Evolutionary conservation across 23 tunicate genomes (phyloP).

Genomic region (Phallusia fumigata): DNA sequence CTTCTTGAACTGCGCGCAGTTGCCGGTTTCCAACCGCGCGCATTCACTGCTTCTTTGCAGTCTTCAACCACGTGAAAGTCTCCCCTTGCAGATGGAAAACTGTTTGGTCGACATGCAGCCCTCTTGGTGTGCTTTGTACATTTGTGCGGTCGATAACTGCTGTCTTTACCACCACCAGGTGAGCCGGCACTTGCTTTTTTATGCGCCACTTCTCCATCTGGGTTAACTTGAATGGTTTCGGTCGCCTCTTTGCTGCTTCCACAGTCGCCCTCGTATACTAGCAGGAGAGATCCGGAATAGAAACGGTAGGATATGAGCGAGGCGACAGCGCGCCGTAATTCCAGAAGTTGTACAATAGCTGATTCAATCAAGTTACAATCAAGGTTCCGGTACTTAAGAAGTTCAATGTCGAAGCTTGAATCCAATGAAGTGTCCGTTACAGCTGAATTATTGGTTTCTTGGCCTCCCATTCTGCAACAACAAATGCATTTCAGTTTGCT

Average conservation of each 20-base stretch:
- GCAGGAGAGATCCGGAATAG: slow-evolving; percentile 75
- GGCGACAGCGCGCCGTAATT: slow-evolving; percentile 27
- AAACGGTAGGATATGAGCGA: slow-evolving; percentile 42
- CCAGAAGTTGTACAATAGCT: slow-evolving; percentile 25
- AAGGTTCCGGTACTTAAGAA: not conserved
- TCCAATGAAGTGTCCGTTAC: not conserved
- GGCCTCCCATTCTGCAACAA: not conserved
- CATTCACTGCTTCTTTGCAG: not conserved
- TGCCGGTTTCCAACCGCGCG: not conserved
- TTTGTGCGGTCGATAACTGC: not conserved
- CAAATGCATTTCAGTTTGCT: not conserved
- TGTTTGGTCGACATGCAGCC: not conserved
- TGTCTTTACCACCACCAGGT: not conserved
- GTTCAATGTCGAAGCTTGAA: not conserved
- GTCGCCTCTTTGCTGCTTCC: not conserved
- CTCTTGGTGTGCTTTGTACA: not conserved
- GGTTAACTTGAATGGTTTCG: not conserved
- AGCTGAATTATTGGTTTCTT: not conserved
- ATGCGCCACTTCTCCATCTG: not conserved
- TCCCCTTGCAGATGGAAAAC: not conserved
- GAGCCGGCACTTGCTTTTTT: not conserved
- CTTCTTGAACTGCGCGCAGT: not conserved
- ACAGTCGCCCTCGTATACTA: slow-evolving; percentile 69
- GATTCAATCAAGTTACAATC: slow-evolving; percentile 21
- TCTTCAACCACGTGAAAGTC: not conserved